Conservation (phyloP, 2,888 invertebrate genomes). For the Drosophila pseudotalamancana region DNA sequence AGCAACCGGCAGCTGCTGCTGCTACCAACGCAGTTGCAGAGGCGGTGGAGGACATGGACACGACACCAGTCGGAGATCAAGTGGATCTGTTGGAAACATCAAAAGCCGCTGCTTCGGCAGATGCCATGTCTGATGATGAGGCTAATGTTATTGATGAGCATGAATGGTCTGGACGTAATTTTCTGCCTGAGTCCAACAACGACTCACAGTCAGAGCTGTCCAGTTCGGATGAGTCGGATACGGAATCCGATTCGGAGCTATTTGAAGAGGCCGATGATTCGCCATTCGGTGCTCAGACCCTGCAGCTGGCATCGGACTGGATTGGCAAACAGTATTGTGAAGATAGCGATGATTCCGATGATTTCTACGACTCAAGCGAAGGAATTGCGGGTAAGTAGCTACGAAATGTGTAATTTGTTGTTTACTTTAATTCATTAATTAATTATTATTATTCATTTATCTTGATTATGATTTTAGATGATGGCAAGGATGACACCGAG, state of each 20-base stretch:
- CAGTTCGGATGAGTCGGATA: conserved; percentile 86
- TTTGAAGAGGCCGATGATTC: conserved; percentile 89
- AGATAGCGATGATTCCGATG: conserved; percentile 84
- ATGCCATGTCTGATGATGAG: conserved; percentile 87
- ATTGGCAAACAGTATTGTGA: conserved; percentile 86
- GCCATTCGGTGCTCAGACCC: conserved; percentile 86
- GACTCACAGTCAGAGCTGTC: conserved; percentile 88
- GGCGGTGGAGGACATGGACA: conserved; percentile 51
- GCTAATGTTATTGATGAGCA: conserved; percentile 95
- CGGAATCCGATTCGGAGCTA: conserved; percentile 87
- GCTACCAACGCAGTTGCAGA: conserved; percentile 12
- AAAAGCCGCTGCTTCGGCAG: conserved; percentile 82
- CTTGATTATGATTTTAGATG: too few relatives aligned
- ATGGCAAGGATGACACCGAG: conserved; percentile 90
- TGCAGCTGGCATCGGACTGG: conserved; percentile 89
- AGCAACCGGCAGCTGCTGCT: conserved; percentile 26
- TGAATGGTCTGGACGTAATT: conserved; percentile 97
- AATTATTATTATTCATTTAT: not conserved
- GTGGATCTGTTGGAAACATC: conserved; percentile 82
- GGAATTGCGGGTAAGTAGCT: conserved; percentile 81
- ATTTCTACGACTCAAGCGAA: conserved; percentile 84
- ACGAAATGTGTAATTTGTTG: too few relatives aligned
- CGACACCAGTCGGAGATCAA: conserved; percentile 64
- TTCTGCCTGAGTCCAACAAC: conserved; percentile 91
- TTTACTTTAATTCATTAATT: too few relatives aligned